Evolutionary conservation across 2,113 vertebrate species (phyloP).

Genomic region (Peromyscus californicus): DNA sequence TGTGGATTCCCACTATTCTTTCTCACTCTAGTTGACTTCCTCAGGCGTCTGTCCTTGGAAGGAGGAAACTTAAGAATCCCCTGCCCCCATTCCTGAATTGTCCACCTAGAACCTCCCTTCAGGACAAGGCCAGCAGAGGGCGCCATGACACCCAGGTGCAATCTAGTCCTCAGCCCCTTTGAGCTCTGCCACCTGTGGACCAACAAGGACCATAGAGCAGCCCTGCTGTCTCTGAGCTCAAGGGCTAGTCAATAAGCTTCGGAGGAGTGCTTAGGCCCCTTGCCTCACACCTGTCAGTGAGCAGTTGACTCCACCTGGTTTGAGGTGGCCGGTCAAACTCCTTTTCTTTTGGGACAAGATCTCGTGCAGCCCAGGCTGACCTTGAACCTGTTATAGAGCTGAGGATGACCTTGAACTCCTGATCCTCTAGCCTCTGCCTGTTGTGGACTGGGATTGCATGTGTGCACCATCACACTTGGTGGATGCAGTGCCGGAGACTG

Average conservation of each 20-base stretch:
- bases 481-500: background rate
- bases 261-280: background rate
- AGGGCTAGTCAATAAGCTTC: background rate
- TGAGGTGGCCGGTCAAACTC: background rate
- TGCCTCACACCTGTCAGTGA: background rate
- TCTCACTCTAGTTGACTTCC: background rate
- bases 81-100: background rate
- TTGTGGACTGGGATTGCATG: no score
- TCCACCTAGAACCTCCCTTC: background rate
- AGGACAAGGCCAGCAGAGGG: background rate
- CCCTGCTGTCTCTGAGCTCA: background rate
- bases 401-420: background rate
- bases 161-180: no score
- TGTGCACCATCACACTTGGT: background rate
- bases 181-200: rapidly evolving
- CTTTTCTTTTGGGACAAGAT: background rate
- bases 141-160: background rate
- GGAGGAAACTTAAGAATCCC: background rate
- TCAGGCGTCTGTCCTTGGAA: background rate
- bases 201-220: background rate
- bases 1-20: background rate
- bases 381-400: no score
- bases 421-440: background rate
- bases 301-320: background rate
- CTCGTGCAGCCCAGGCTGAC: no score